Base-by-base conservation (phyloP, 2,113 vertebrate genomes). In the Macquaria australasica region DNA sequence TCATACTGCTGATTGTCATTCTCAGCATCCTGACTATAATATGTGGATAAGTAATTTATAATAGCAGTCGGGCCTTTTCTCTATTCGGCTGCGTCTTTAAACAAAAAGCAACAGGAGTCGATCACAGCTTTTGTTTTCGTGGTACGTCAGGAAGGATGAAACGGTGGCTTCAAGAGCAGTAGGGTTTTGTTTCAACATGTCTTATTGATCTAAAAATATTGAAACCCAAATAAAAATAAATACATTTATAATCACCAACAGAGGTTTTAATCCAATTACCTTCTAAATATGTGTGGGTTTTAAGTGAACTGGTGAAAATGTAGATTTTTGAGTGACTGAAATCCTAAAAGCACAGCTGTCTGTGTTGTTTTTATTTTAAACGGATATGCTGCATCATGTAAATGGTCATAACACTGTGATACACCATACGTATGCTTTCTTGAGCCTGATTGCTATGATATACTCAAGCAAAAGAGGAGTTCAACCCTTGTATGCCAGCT, bases 1-100 rank as follows among this genome's bases (percentile, higher is more conserved):
- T 74, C 71, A 64, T 3, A 43, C 73, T 67, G 71, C 39, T 76
- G 62, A 81, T 68, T 84, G 76, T 60, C 89, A 86, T 75, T 86
- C 68, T 73, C 73, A 71, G 72, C 48, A 5, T 45, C 20, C 41
- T 1, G 0, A 20, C 37, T 34, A 28, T 79, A 81, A 84, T 31
- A 82, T 34, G 10, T 39, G 60, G 45, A 48, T 72, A 48, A 78
- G 72, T 78, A 10, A 56, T 72, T 86, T 60, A 25, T 64, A 78
- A 83, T 6, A 81, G 31, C 31, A 34, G 41, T 25, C 28, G 4
- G 67, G 55, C 9, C 37, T 79, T 51, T 77, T 50, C 11, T 76
- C 28, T 63, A 1, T 63, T 87, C 41, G 28, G 50, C 77, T 87
- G 48, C 64, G 55, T 83, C 58, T 81, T 85, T 18, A 58, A 76